Percentiles rank a stretch among this genome's conserved stretches.
phyloP scores from a whole-genome alignment of 2,113 vertebrate species.

The Notarius quadriscutis region DNA sequence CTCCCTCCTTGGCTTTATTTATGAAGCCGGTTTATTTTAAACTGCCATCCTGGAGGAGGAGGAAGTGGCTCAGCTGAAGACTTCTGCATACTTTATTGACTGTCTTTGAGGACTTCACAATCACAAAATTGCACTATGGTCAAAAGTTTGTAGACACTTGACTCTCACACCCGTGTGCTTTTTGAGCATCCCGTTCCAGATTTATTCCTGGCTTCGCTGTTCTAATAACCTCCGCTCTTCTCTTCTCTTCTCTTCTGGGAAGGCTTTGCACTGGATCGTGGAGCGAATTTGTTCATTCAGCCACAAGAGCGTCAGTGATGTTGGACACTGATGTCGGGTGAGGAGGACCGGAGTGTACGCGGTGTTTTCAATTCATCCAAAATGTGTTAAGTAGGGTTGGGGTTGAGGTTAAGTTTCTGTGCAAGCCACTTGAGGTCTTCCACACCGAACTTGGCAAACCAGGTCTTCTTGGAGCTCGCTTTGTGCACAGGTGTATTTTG shows the following conservation, averaged over 20 bases:
- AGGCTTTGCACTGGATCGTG: not conserved
- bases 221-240: not conserved
- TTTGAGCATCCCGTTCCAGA: not conserved
- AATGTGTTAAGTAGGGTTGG: not conserved
- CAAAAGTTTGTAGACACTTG: not conserved
- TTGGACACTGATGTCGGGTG: not conserved
- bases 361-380: not conserved
- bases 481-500: not conserved
- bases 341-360: not conserved
- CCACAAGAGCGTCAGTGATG: not conserved
- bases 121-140: not conserved
- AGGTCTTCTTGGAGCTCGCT: not conserved
- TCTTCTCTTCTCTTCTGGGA: not conserved
- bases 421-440: not conserved
- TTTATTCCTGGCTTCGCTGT: not conserved
- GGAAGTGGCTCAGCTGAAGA: not conserved
- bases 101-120: not conserved
- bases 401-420: not conserved
- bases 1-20: conserved; percentile 1
- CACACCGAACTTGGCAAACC: not conserved
- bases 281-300: not conserved
- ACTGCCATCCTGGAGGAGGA: not conserved
- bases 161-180: not conserved
- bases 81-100: not conserved
- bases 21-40: conserved; percentile 14